These are phyloP conservation scores for Carabus problematicus DNA, from an alignment of 2,888 invertebrate genomes.

Conservation along the genomic window DNA sequence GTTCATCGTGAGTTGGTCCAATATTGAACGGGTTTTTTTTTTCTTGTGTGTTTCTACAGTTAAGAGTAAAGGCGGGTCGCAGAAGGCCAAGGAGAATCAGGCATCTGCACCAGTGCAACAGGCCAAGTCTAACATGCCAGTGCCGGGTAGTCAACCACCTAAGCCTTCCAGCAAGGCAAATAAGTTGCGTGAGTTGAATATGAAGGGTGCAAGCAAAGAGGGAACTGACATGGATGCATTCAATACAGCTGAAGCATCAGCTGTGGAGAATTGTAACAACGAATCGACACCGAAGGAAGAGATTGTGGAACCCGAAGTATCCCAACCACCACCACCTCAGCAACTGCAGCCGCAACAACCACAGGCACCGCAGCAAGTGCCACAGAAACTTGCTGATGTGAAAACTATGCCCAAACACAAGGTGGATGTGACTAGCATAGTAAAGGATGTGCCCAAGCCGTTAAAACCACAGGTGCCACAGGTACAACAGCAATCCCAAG, in stretches of 20 bases:
- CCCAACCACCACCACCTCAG: conserved; percentile 32
- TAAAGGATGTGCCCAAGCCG: conserved; percentile 54
- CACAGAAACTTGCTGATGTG: conserved; percentile 46
- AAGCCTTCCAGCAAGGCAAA: conserved; percentile 62
- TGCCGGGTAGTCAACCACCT: conserved; percentile 58
- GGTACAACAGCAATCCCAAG: conserved; percentile 14
- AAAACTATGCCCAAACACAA: conserved; percentile 47
- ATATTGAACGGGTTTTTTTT: conserved; percentile 21
- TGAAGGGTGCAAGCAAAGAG: conserved; percentile 66
- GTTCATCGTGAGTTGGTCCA: conserved; percentile 15
- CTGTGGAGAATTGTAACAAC: conserved; percentile 43
- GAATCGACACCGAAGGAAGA: conserved; percentile 24
- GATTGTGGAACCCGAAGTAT: conserved; percentile 29
- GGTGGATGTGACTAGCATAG: conserved; percentile 56
- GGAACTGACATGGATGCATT: conserved; percentile 69
- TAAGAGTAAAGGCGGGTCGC: conserved; percentile 37
- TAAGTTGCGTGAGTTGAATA: conserved; percentile 64
- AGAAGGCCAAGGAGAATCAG: conserved; percentile 37
- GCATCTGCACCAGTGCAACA: conserved; percentile 37
- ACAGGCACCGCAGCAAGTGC: conserved; percentile 20
- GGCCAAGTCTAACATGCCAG: conserved; percentile 45
- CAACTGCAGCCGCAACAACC: conserved; percentile 21
- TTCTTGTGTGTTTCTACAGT: conserved; percentile 26
- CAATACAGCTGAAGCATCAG: conserved; percentile 52
- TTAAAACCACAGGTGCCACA: conserved; percentile 46